Evolutionary conservation across 1,140 invertebrate genomes (phyloP).

Genomic region (Gyrodactylus bullatarudis): DNA sequence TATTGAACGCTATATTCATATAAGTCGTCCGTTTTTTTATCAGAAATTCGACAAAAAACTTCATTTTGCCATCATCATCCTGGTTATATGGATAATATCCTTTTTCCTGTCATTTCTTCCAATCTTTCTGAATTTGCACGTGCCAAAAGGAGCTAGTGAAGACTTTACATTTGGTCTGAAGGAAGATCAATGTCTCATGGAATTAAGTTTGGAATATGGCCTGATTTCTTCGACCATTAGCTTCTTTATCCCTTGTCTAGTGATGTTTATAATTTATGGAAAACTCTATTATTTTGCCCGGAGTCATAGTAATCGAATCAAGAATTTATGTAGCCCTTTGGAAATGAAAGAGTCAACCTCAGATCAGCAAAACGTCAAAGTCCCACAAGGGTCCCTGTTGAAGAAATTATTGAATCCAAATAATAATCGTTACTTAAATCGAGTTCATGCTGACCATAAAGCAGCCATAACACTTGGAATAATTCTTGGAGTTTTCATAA

Average conservation of each 20-base stretch:
- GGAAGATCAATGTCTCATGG: background rate
- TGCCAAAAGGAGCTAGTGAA: background rate
- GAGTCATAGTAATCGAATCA: background rate
- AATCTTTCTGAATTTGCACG: constrained; percentile 15
- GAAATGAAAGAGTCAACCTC: background rate
- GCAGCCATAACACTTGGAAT: background rate
- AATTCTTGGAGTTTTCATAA: background rate
- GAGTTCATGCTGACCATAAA: background rate
- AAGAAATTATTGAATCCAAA: background rate
- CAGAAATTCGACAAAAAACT: constrained; percentile 10
- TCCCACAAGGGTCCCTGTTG: background rate
- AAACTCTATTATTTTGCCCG: background rate
- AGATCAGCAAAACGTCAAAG: background rate
- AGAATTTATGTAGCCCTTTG: background rate
- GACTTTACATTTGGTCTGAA: background rate
- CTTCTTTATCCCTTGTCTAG: background rate
- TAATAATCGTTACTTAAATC: background rate
- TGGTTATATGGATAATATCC: constrained; percentile 48
- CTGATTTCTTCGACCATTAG: background rate
- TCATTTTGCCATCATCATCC: constrained; percentile 45
- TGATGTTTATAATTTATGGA: background rate
- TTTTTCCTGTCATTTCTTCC: constrained; percentile 56
- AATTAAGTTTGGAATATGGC: background rate
- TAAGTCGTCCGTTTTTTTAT: constrained; percentile 55
- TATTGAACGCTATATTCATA: constrained; percentile 51